phyloP scores from a whole-genome alignment of 1,140 invertebrate species.

The Chlorops oryzae region DNA sequence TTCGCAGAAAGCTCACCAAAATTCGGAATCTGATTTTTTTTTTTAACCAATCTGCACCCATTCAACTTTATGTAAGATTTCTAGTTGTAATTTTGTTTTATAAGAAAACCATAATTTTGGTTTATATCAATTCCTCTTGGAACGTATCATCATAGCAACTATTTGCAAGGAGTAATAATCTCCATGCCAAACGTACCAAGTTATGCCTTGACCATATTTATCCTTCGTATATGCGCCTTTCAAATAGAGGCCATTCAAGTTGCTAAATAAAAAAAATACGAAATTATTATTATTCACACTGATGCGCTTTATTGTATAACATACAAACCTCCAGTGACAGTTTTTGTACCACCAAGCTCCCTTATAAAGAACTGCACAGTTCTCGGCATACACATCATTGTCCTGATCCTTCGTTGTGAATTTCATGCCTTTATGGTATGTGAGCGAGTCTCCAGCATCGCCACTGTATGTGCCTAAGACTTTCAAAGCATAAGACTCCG shows the following conservation, averaged over 20 bases:
- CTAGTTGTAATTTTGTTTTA: too few species aligned
- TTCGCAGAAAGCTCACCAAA: too few species aligned
- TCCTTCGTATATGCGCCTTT: background rate
- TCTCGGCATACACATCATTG: slow-evolving; percentile 2
- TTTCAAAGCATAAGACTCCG: slow-evolving; percentile 57
- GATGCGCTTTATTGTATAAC: too few species aligned
- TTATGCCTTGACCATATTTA: slow-evolving; percentile 15
- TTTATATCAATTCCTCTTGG: too few species aligned
- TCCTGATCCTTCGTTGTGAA: slow-evolving; percentile 5
- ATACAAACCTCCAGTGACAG: slow-evolving; percentile 12
- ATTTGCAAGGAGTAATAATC: slow-evolving; percentile 19
- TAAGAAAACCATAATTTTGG: too few species aligned
- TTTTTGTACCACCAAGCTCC: slow-evolving; percentile 9
- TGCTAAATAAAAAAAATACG: slow-evolving; percentile 6
- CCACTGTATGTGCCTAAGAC: slow-evolving; percentile 58
- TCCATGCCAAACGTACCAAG: slow-evolving; percentile 21
- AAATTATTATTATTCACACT: background rate
- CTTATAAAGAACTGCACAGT: slow-evolving; percentile 3
- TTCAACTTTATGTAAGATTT: too few species aligned
- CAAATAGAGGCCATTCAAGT: slow-evolving; percentile 17
- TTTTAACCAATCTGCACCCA: too few species aligned
- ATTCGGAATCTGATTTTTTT: too few species aligned
- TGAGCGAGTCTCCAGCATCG: slow-evolving; percentile 49
- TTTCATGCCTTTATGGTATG: background rate
- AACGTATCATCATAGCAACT: slow-evolving; percentile 27